Percentiles rank a stretch among this genome's conserved stretches.
Evolutionary conservation across 2,888 invertebrate species (phyloP).

Genomic region (Rhagonycha lutea): DNA sequence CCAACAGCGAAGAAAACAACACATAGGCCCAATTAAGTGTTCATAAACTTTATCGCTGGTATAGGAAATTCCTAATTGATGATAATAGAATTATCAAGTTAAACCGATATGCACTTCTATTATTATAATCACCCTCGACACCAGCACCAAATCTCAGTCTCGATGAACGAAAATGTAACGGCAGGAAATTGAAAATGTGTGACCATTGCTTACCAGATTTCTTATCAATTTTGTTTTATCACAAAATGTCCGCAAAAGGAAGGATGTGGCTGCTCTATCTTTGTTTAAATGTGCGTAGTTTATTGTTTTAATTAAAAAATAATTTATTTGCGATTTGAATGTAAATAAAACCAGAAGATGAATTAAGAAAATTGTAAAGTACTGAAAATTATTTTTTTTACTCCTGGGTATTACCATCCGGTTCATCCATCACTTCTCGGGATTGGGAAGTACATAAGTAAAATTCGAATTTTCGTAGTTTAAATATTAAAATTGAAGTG

Average conservation of each 20-base stretch:
- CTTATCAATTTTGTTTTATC: conserved; percentile 30
- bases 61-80: conserved; percentile 25
- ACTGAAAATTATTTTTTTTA: too few relatives aligned
- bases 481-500: too few relatives aligned
- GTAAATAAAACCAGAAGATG: neutral
- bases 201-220: conserved; percentile 33
- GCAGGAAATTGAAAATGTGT: conserved; percentile 32
- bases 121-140: neutral
- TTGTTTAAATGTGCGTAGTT: conserved; percentile 26
- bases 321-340: neutral
- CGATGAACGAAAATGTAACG: conserved; percentile 9
- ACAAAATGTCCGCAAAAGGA: conserved; percentile 31
- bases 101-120: neutral
- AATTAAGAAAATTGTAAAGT: neutral
- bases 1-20: conserved; percentile 3
- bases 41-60: conserved; percentile 8
- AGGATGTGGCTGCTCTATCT: conserved; percentile 36
- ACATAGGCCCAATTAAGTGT: neutral
- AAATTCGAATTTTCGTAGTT: neutral
- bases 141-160: neutral
- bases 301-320: conserved; percentile 13
- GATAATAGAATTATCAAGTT: conserved; percentile 10
- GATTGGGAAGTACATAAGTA: neutral
- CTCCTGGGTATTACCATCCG: too few relatives aligned
- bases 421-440: neutral